Percentiles rank a stretch among this genome's conserved stretches.
Evolutionary conservation across 2,888 invertebrate genomes (phyloP).

Genomic region (Drosophila phalerata): DNA sequence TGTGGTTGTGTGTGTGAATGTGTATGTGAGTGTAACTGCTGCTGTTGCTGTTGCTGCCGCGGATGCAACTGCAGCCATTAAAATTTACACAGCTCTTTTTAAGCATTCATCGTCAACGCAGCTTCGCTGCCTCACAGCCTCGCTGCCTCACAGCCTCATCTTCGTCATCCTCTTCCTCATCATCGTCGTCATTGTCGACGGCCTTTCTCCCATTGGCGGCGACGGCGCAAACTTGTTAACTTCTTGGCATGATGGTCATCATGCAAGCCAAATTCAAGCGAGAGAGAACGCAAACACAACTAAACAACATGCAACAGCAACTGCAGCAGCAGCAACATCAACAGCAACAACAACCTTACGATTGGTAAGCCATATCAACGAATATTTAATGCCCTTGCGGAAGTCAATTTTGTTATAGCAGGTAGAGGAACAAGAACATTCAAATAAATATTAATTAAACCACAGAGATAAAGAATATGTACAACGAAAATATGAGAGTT

Average conservation of each 20-base stretch:
- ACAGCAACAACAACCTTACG: constrained; percentile 15
- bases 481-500: too few relatives aligned
- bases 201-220: constrained; percentile 79
- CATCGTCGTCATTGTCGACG: constrained; percentile 54
- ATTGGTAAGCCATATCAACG: constrained; percentile 17
- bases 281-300: constrained; percentile 49
- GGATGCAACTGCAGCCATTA: constrained; percentile 74
- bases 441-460: too few relatives aligned
- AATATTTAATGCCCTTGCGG: constrained; percentile 45
- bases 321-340: constrained; percentile 32
- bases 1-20: constrained; percentile 26
- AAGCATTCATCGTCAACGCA: constrained; percentile 64
- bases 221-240: constrained; percentile 79
- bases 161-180: constrained; percentile 36
- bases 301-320: constrained; percentile 60
- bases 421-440: background rate
- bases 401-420: too few relatives aligned
- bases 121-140: constrained; percentile 36
- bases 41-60: constrained; percentile 41
- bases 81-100: constrained; percentile 77
- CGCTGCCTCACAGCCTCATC: constrained; percentile 37
- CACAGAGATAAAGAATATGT: too few relatives aligned
- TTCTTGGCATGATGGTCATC: constrained; percentile 79
- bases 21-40: background rate
- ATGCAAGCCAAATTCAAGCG: constrained; percentile 68